Base-by-base conservation (phyloP, 2,888 invertebrate species). In the Zhuqinia jingwanae region DNA sequence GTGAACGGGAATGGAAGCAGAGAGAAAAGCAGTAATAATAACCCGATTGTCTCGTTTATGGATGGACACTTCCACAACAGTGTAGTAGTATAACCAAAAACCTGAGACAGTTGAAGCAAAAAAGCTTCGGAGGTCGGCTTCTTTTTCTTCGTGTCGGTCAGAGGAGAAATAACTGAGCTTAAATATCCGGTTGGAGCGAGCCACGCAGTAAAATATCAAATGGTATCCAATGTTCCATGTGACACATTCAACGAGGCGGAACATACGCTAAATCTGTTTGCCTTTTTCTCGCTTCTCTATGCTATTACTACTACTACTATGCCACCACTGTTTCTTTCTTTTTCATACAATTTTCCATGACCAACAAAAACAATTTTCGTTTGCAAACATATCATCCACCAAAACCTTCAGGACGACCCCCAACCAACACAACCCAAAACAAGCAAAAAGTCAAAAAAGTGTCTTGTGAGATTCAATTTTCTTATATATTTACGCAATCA, bases 201-300 rank as follows among this genome's bases (percentile, higher is more conserved):
- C 47, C 50, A 47, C 22, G 60, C 79, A 79, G 70, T 82, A 82
- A 56, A 77, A 70, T 84, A 84, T 75, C 79, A 75, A 85, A 85
- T 76, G 50, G 58, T 56, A 36, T 65, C 86, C 76, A 86, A 86
- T 86, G 75, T 81, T 81, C 86, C 86, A 68, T 86, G 86, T 86
- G 86, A 86, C 86, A 81, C 17, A 58, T 86, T 86, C 86, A 86
- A 86, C 86, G 86, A 81, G 86, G 80, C 36, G 76, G 56, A 86
- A 80, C 84, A 65, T 36, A 58, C 73, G 77, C 77, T 60, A 60
- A 60, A 77, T 77, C 58, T 60, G 60, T 60, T 77, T 77, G 58
- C 25, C 42, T 25, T 36, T n/a, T 77, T 60, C 60, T 58, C 56
- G 22, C 22, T 77, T 60, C 42, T 76, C 56, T 27, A 8, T 36